These are phyloP conservation scores for Zaprionus africanus DNA, from an alignment of 1,140 invertebrate genomes.

Conservation along the genomic window DNA sequence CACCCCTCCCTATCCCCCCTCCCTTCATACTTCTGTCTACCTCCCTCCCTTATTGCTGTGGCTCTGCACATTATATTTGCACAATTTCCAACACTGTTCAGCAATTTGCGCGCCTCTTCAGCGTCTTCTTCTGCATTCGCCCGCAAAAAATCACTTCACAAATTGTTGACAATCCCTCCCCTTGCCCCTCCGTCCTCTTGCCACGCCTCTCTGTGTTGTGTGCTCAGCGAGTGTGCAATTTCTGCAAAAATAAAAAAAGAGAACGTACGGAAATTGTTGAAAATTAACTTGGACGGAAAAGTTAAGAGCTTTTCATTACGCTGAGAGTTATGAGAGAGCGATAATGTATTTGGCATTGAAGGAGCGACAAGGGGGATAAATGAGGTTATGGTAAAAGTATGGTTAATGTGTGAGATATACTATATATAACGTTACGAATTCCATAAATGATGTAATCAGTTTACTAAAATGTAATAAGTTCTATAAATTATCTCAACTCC, in stretches of 20 bases:
- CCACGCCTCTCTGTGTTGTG: conserved; percentile 33
- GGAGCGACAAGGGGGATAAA: too few relatives aligned
- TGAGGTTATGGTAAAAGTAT: too few relatives aligned
- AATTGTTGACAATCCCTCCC: conserved; percentile 44
- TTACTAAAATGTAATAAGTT: too few relatives aligned
- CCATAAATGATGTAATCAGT: too few relatives aligned
- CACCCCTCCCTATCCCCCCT: background rate
- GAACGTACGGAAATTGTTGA: conserved; percentile 29
- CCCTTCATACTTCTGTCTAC: background rate
- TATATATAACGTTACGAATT: too few relatives aligned
- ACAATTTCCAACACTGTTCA: conserved; percentile 64
- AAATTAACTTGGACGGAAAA: conserved; percentile 53
- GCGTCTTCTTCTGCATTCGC: conserved; percentile 45
- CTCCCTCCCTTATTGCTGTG: conserved; percentile 60
- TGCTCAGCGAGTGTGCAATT: conserved; percentile 46
- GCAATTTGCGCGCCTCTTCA: conserved; percentile 39
- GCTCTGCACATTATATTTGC: conserved; percentile 78
- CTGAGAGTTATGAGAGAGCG: background rate
- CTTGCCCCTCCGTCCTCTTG: background rate
- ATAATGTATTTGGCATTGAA: too few relatives aligned
- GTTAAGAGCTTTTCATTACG: conserved; percentile 63
- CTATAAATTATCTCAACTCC: too few relatives aligned
- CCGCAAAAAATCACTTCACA: conserved; percentile 73
- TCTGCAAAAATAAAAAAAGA: conserved; percentile 37
- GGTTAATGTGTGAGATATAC: too few relatives aligned